A percentile compares a stretch with the other conserved stretches of the same genome.
phyloP scores from a whole-genome alignment of 2,113 vertebrate species.

The Paradisaea rubra region DNA sequence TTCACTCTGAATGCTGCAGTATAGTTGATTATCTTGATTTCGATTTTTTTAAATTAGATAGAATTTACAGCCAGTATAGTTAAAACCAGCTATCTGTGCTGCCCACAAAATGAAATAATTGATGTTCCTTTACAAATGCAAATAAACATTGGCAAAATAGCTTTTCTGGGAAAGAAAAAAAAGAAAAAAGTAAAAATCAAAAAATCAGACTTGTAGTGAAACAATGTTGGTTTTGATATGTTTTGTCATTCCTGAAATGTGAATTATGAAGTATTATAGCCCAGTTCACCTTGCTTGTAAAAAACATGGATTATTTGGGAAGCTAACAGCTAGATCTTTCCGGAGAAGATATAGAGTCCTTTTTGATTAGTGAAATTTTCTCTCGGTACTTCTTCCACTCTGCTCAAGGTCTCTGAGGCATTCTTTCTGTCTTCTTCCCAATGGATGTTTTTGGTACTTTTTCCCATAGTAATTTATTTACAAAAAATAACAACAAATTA shows the following conservation, averaged over 20 bases:
- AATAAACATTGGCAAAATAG: not conserved
- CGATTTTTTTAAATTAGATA: not conserved
- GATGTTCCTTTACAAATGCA: conserved; percentile 31
- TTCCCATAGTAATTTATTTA: not conserved
- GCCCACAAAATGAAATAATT: conserved; percentile 1
- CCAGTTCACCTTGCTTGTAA: not conserved
- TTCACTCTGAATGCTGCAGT: not conserved
- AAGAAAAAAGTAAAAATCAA: not conserved
- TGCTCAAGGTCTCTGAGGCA: not conserved
- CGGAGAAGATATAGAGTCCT: not conserved
- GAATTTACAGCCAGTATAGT: conserved; percentile 9
- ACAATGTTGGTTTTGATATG: not conserved
- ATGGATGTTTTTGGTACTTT: not conserved
- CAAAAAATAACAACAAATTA: not conserved
- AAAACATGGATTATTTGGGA: not conserved
- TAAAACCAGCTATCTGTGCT: conserved; percentile 17
- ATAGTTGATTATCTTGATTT: not conserved
- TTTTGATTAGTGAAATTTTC: not conserved
- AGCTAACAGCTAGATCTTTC: not conserved
- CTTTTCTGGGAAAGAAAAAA: not conserved
- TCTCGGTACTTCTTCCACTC: not conserved
- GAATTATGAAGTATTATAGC: conserved; percentile 2
- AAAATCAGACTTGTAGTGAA: not conserved
- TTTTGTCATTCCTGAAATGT: not conserved
- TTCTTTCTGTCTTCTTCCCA: not conserved